Conservation (phyloP, 37 sponge, comb jelly and placozoan genomes). For the Beroe ovata region DNA sequence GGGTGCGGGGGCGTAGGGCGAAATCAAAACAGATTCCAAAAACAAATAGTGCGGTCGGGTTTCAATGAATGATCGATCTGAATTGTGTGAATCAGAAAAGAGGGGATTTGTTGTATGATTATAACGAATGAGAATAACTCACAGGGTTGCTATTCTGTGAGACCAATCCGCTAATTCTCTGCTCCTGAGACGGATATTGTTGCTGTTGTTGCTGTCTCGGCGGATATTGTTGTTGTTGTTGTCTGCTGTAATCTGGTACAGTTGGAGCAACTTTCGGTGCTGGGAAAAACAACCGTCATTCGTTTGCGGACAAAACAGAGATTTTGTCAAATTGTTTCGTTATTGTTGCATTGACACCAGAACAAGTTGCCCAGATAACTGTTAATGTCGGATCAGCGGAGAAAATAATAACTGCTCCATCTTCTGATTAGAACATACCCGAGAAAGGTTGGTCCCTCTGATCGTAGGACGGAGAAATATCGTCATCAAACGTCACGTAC, state of each 20-base stretch:
- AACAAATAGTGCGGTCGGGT: too few species aligned
- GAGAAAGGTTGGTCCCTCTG: neutral
- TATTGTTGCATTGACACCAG: too few species aligned
- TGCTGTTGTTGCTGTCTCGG: neutral
- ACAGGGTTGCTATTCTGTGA: neutral
- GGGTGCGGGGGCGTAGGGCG: too few species aligned
- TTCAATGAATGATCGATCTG: too few species aligned
- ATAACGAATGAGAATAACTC: neutral
- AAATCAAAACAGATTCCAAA: too few species aligned
- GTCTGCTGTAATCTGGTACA: neutral
- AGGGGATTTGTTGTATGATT: neutral
- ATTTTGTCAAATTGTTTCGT: too few species aligned
- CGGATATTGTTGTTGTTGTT: neutral
- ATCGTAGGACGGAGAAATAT: neutral
- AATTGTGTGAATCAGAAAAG: too few species aligned
- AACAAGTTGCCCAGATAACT: too few species aligned
- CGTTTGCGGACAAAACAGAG: too few species aligned
- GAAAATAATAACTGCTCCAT: too few species aligned
- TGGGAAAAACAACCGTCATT: neutral
- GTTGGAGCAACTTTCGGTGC: neutral
- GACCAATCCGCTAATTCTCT: neutral
- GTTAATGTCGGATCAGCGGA: too few species aligned
- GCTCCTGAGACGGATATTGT: neutral
- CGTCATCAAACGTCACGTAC: slow-evolving; percentile 65
- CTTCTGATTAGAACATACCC: too few species aligned